These are phyloP conservation scores for Campoletis raptor DNA, from an alignment of 2,888 invertebrate species.

Conservation along the genomic window DNA sequence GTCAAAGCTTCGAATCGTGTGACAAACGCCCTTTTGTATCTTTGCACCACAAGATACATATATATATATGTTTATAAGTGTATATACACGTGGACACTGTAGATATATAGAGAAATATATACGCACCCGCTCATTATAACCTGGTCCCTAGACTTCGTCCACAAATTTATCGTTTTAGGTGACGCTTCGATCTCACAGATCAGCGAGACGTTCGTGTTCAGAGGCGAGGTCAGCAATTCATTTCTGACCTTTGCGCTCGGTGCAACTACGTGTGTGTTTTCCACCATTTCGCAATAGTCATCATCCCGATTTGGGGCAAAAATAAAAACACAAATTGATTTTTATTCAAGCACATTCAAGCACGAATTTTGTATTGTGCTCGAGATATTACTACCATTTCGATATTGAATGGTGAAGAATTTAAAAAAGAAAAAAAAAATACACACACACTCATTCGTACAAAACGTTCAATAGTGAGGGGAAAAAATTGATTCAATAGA, in stretches of 20 bases:
- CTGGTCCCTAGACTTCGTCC: constrained; percentile 86
- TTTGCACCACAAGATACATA: not conserved
- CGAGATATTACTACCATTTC: not conserved
- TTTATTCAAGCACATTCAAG: constrained; percentile 1
- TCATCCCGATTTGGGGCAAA: not conserved
- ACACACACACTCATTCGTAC: not conserved
- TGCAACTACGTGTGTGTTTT: constrained; percentile 86
- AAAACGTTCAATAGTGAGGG: not conserved
- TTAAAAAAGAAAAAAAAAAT: not conserved
- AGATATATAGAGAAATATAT: constrained; percentile 17
- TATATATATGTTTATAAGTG: constrained; percentile 7
- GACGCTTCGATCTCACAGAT: constrained; percentile 89
- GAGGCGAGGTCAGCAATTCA: constrained; percentile 89
- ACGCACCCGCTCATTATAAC: constrained; percentile 88
- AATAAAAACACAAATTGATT: not conserved
- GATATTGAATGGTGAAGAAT: not conserved
- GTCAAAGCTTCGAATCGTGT: not conserved
- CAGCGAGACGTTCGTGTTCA: constrained; percentile 87
- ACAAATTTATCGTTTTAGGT: constrained; percentile 89
- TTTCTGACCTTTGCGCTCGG: constrained; percentile 89
- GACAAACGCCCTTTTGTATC: constrained; percentile 6
- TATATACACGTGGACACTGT: constrained; percentile 9
- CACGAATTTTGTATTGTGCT: not conserved
- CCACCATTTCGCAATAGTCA: not conserved
- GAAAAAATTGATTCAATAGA: not conserved